A percentile compares a stretch with the other conserved stretches of the same genome.
Conservation (phyloP, 2,888 invertebrate species). For the Platypus cylindrus region DNA sequence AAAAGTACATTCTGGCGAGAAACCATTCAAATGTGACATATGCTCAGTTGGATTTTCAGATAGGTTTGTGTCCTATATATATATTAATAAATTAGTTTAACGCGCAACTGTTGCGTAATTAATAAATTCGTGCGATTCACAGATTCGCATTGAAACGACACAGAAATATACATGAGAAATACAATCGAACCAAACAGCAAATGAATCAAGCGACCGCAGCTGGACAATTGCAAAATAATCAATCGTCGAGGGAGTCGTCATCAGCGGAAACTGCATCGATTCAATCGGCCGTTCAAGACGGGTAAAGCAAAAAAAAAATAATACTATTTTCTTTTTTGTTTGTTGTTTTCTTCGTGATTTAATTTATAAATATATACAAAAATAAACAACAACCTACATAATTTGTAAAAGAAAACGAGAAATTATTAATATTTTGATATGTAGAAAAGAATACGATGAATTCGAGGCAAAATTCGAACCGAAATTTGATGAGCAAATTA, state of each 20-base stretch:
- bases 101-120: background rate
- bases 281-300: conserved; percentile 9
- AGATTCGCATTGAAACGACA: conserved; percentile 72
- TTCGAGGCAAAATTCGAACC: conserved; percentile 30
- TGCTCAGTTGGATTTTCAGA: conserved; percentile 80
- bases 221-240: conserved; percentile 21
- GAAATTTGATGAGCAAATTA: conserved; percentile 27
- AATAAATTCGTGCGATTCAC: background rate
- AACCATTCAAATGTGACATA: conserved; percentile 72
- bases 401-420: too few relatives aligned
- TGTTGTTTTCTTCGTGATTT: background rate
- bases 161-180: conserved; percentile 78
- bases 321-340: background rate
- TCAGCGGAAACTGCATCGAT: conserved; percentile 18
- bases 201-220: conserved; percentile 23
- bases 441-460: conserved; percentile 25
- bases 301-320: conserved; percentile 10
- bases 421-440: too few relatives aligned
- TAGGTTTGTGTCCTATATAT: conserved; percentile 33
- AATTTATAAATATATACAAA: too few relatives aligned
- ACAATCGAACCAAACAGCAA: conserved; percentile 51
- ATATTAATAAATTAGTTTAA: background rate
- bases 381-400: too few relatives aligned
- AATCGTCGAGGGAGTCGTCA: too few relatives aligned
- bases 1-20: conserved; percentile 71